Evolutionary conservation across 2,888 invertebrate genomes (phyloP).

Genomic region (Diaphora mendica): DNA sequence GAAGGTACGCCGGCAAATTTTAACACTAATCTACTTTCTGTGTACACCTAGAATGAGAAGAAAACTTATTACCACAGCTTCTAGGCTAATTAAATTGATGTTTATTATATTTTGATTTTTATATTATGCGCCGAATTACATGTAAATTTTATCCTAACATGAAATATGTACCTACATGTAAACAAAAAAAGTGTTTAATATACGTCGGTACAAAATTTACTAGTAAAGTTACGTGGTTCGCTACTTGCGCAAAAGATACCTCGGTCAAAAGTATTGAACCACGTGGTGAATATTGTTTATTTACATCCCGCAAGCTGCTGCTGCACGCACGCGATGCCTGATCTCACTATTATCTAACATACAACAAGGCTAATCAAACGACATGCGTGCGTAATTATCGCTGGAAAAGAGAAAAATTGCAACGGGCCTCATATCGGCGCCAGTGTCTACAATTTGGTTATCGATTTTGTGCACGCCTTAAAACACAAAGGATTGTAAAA

Average conservation of each 20-base stretch:
- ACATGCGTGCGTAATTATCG: conserved; percentile 20
- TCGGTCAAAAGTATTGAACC: conserved; percentile 33
- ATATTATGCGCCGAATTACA: background rate
- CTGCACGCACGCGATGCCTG: conserved; percentile 42
- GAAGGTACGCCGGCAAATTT: conserved; percentile 4
- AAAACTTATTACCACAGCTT: background rate
- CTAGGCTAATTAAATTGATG: background rate
- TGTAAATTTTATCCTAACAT: background rate
- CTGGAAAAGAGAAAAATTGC: conserved; percentile 10
- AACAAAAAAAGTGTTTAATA: background rate
- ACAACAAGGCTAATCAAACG: conserved; percentile 23
- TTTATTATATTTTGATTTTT: background rate
- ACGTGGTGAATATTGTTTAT: conserved; percentile 66
- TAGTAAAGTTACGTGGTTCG: background rate
- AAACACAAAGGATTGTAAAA: conserved; percentile 14
- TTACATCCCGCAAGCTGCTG: conserved; percentile 60
- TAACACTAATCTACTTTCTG: background rate
- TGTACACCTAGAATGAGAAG: background rate
- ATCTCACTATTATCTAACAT: conserved; percentile 33
- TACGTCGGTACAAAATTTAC: background rate
- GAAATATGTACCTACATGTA: background rate
- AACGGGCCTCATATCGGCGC: background rate
- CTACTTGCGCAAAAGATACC: conserved; percentile 38
- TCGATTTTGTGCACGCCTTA: conserved; percentile 46
- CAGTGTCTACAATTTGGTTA: conserved; percentile 25